These are phyloP conservation scores for Eristalis intricaria DNA, from an alignment of 2,888 invertebrate species.

Conservation along the genomic window DNA sequence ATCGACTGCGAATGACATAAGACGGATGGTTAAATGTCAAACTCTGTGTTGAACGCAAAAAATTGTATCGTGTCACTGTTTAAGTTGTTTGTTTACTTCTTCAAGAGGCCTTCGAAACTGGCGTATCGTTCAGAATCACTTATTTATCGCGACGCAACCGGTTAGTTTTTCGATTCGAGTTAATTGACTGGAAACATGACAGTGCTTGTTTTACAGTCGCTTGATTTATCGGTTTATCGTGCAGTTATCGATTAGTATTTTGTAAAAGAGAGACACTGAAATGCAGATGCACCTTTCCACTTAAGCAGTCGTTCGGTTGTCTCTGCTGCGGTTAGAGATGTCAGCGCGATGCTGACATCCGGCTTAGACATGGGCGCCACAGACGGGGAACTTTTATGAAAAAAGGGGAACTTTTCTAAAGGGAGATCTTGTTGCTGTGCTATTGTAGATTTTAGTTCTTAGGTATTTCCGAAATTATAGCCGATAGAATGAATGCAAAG, in stretches of 20 bases:
- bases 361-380: neutral
- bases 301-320: neutral
- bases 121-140: neutral
- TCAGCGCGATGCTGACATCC: neutral
- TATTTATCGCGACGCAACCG: neutral
- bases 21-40: neutral
- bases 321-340: neutral
- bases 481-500: too few relatives aligned
- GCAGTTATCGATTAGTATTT: neutral
- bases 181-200: neutral
- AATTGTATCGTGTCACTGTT: too few relatives aligned
- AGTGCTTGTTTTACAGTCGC: neutral
- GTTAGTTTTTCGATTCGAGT: neutral
- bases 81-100: neutral
- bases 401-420: neutral
- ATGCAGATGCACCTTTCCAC: neutral
- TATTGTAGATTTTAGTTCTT: neutral
- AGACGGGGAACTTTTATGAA: neutral
- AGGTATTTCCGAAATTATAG: too few relatives aligned
- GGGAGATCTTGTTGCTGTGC: neutral
- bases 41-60: neutral
- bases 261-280: neutral
- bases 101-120: neutral
- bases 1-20: neutral
- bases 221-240: neutral